These are phyloP conservation scores for Sisyra nigra DNA, from an alignment of 2,888 invertebrate genomes.

Conservation along the genomic window DNA sequence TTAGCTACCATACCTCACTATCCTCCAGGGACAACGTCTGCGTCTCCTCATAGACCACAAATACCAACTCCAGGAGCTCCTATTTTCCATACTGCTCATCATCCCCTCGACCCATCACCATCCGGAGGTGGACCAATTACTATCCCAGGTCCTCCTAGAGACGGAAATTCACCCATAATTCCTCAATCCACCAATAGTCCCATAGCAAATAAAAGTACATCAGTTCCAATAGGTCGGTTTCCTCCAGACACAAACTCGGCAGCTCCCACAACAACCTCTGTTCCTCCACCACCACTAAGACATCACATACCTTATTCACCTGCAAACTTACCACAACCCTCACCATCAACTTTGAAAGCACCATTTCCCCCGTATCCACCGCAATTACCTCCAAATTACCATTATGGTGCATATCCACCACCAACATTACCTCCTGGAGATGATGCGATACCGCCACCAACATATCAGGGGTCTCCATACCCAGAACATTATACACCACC, in stretches of 20 bases:
- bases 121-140: conserved; percentile 34
- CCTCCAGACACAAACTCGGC: conserved; percentile 16
- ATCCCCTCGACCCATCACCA: conserved; percentile 35
- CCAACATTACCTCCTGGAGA: conserved; percentile 25
- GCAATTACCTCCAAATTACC: conserved; percentile 30
- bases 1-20: conserved; percentile 15
- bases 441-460: conserved; percentile 22
- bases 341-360: conserved; percentile 24
- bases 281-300: conserved; percentile 21
- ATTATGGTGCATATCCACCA: conserved; percentile 29
- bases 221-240: conserved; percentile 17
- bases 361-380: conserved; percentile 25
- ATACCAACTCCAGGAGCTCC: conserved; percentile 20
- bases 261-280: conserved; percentile 14
- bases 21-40: conserved; percentile 15
- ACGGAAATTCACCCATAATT: conserved; percentile 22
- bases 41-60: conserved; percentile 17
- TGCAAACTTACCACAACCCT: conserved; percentile 16
- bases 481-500: conserved; percentile 16
- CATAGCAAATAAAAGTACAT: conserved; percentile 22
- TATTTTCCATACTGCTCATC: conserved; percentile 29
- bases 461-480: conserved; percentile 28
- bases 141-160: conserved; percentile 19
- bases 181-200: conserved; percentile 27
- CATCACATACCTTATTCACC: conserved; percentile 18